Base-by-base conservation (phyloP, 2,888 invertebrate species). In the Portevinia maculata region DNA sequence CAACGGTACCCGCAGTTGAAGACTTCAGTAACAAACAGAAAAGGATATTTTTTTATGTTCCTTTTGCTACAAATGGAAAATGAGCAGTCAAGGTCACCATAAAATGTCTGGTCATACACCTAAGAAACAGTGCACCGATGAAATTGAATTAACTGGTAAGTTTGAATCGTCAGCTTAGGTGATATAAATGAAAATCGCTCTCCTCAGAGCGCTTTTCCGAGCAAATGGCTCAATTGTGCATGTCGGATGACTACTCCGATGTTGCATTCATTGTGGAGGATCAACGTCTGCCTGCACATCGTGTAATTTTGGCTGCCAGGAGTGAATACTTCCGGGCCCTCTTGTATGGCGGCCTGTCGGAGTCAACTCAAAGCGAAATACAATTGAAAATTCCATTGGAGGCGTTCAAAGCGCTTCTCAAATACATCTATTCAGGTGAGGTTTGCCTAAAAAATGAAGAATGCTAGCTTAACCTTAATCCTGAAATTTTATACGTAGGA, bases 321-420 rank as follows among this genome's bases (percentile, higher is more conserved):
- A 98, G 98, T 88, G 97, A 98, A 87, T 99, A 99, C 91, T 99
- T 99, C 91, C 93, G 98, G 89, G 98, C 95, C 8, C 91, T 95
- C 37, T 92, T 96, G 0, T 96, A 94, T 91, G 96, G 96, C 7
- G 95, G 95, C n/a, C 92, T 96, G 91, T 93, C 94, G 78, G 96
- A 96, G 89, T 93, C 95, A 0, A 92, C 92, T 79, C 93, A 95
- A 92, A 92, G 93, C 60, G 97, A 97, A 92, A 96, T 99, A 69
- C 94, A 95, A 88, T 90, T 99, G 41, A 94, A 95, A 87, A 97
- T 97, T 15, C 96, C 96, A 1, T 90, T 96, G 53, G 94, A 94
- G 75, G 96, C 97, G 11, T 98, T 98, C 88, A 97, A 96, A 90
- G 94, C 95, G n/a, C 92, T 99, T 0, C 92, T 99, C 0, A 95